Base-by-base conservation (phyloP, 2,113 vertebrate species). In the Amazona vittata region DNA sequence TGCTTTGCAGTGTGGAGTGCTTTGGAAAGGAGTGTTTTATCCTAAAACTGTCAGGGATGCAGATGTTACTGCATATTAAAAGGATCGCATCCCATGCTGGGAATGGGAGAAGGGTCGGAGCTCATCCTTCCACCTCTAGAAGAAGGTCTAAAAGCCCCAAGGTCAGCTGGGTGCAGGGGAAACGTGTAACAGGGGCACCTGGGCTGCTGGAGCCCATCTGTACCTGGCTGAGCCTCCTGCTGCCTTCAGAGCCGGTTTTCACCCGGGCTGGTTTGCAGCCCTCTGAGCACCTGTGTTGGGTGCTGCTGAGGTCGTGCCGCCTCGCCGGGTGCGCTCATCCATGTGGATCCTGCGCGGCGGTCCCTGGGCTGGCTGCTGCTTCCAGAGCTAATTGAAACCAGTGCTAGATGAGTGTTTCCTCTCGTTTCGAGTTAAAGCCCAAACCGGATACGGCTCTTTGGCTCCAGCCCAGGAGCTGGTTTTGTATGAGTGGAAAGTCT, bases 261-360 rank as follows among this genome's bases (percentile, higher is more conserved):
- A 11, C 29, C 75, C 0, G 1, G 31, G 37, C 22, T 71, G 95
- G 46, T 11, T 43, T 64, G 86, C 83, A 62, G 89, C 22, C 55
- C 33, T 59, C 62, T 11, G 4, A 0, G 21, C 1, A 0, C 39
- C 81, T 3, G 3, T 41, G 55, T 9, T 0, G 7, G 53, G 82
- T 21, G 68, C 8, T 57, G 79, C 78, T 0, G 18, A 5, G 62
- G 50, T 84, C 1, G 9, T 18, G 44, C 52, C 0, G 10, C 79
- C 60, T 49, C 7, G 2, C 35, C 1, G 22, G 83, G 75, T 29
- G 15, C 2, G 1, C 9, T 65, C 5, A 7, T 22, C 92, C 2
- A 5, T 0, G 2, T 0, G 8, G 57, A 35, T 87, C 82, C 47
- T 1, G 43, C 33, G 1, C 29, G 1, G 53, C 64, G 4, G 9